These are phyloP conservation scores for Druceiella hillmani DNA, from an alignment of 2,888 invertebrate species.

Conservation along the genomic window DNA sequence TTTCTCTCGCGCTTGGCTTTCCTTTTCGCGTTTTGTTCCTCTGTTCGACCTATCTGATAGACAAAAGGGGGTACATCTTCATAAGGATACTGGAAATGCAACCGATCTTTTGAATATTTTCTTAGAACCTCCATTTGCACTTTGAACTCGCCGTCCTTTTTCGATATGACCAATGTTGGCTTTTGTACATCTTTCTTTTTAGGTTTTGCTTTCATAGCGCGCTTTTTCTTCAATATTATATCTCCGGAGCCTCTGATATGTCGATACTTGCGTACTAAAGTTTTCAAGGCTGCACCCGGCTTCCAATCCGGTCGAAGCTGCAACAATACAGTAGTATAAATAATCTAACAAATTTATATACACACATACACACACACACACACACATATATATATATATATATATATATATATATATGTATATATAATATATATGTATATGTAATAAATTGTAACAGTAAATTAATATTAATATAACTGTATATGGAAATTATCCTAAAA, in stretches of 20 bases:
- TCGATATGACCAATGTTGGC: conserved; percentile 38
- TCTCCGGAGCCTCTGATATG: conserved; percentile 37
- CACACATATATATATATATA: too few relatives aligned
- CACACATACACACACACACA: too few relatives aligned
- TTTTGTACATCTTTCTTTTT: conserved; percentile 43
- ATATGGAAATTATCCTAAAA: too few relatives aligned
- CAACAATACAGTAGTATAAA: conserved; percentile 14
- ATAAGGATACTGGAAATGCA: conserved; percentile 41
- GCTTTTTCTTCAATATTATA: conserved; percentile 39
- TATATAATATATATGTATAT: too few relatives aligned
- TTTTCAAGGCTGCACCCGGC: conserved; percentile 42
- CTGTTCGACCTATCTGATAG: conserved; percentile 42
- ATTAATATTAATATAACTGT: too few relatives aligned
- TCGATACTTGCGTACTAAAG: conserved; percentile 37
- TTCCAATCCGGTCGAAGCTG: conserved; percentile 43
- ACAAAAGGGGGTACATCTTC: conserved; percentile 41
- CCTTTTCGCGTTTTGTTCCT: conserved; percentile 36
- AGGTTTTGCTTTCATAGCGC: conserved; percentile 34
- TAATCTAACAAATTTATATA: too few relatives aligned
- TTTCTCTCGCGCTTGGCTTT: conserved; percentile 37
- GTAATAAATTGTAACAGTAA: too few relatives aligned
- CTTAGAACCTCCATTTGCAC: conserved; percentile 48
- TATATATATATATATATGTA: too few relatives aligned
- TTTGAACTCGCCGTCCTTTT: conserved; percentile 39
- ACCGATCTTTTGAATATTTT: conserved; percentile 41